Evolutionary conservation across 2,888 invertebrate species (phyloP), one percentile per base, ranked within the genome.

Genomic region (Macrosiphum euphorbiae): DNA sequence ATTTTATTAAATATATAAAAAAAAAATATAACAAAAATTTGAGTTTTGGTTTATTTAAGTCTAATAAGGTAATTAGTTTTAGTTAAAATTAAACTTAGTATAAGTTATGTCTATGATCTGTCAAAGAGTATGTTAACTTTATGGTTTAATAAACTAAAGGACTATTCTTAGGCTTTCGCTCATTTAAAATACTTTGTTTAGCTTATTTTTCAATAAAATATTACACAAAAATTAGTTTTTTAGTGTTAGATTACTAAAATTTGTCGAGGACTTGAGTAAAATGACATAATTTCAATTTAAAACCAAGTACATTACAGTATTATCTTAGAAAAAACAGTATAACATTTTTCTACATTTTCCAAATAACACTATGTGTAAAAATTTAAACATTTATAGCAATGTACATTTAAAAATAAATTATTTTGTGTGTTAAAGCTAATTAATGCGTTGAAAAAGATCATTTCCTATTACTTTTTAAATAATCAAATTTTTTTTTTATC

Each of bases 1-100:
- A 93, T 90, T 94, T 94, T 94, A 94, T 94, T 85, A 61, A 94
- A 86, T 90, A 94, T 94, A 94, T 52, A 90, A 90, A 78, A 41
- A 41, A 26, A 61, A 26, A 35, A 88, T 10, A 52, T 35, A 55
- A 55, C 24, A 47, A 44, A 89, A 93, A 47, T 8, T 89, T 7
- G n/a, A 55, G 55, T 78, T 50, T 78, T 78, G 35, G 0, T 61
- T 92, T 92, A 58, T 88, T 88, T 88, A 26, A 52, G 3, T 26
- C 0, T 44, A 28, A 2, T 47, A 16, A 47, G 1, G 13, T 47
- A 47, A n/a, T 44, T n/a, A 1, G 16, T 86, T 35, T n/a, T n/a
- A n/a, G n/a, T 16, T 55, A 55, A 55, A 24, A 24, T 55, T 67
- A 20, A n/a, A 35, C 16, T 67, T 16, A n/a, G 0, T 35, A 35